Percentiles rank a stretch among this genome's conserved stretches.
Conservation (phyloP, 2,888 invertebrate genomes). For the Neoitamus cyanurus region DNA sequence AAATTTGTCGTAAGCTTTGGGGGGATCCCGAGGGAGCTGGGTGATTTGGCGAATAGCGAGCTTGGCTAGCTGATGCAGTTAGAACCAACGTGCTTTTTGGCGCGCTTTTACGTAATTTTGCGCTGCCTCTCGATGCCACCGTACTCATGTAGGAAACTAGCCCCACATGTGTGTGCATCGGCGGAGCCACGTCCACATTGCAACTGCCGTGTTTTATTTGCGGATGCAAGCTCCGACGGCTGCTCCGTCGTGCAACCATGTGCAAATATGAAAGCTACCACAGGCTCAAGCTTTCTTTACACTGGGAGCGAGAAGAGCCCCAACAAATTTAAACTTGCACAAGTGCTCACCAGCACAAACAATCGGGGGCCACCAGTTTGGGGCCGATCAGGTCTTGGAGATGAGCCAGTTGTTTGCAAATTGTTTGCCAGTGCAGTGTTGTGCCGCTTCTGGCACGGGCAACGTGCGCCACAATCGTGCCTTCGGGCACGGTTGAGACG, state of each 20-base stretch:
- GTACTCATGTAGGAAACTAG: background rate
- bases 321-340: slow-evolving; percentile 51
- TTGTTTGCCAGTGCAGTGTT: slow-evolving; percentile 59
- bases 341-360: slow-evolving; percentile 44
- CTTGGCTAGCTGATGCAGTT: background rate
- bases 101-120: slow-evolving; percentile 23
- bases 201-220: background rate
- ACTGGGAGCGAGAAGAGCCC: slow-evolving; percentile 50
- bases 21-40: background rate
- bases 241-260: slow-evolving; percentile 13
- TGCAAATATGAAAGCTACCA: slow-evolving; percentile 27
- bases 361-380: slow-evolving; percentile 53
- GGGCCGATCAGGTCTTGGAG: slow-evolving; percentile 60
- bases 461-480: slow-evolving; percentile 59
- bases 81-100: slow-evolving; percentile 4
- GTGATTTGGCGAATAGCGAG: background rate
- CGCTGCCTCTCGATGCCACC: background rate
- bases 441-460: slow-evolving; percentile 59
- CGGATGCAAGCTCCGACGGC: background rate
- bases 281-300: slow-evolving; percentile 12
- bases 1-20: background rate
- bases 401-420: slow-evolving; percentile 63
- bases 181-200: background rate
- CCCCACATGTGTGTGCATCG: background rate
- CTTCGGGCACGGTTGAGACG: slow-evolving; percentile 60